Evolutionary conservation across 2,113 vertebrate species (phyloP).

Genomic region (Neodon shergylaensis): DNA sequence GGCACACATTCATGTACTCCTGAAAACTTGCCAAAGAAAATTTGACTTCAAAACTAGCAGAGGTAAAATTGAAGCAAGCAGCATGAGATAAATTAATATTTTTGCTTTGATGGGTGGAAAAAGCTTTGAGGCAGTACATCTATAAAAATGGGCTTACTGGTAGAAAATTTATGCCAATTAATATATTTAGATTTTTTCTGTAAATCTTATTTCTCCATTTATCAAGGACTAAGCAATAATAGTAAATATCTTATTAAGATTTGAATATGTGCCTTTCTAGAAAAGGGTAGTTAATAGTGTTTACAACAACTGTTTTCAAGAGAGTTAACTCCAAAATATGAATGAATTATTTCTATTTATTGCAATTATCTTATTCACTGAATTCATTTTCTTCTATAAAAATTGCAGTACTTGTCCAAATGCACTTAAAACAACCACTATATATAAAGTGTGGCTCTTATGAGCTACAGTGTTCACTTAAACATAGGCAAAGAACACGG

Average conservation of each 20-base stretch:
- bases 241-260: neutral
- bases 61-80: neutral
- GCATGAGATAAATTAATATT: neutral
- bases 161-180: neutral
- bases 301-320: neutral
- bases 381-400: conserved; percentile 1
- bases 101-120: neutral
- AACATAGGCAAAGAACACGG: neutral
- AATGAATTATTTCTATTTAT: conserved; percentile 18
- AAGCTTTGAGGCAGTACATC: neutral
- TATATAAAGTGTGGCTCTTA: neutral
- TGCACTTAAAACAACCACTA: neutral
- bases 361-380: neutral
- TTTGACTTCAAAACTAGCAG: neutral
- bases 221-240: neutral
- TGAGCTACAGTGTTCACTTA: neutral
- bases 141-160: neutral
- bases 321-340: conserved; percentile 16
- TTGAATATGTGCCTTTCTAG: neutral
- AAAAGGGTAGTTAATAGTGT: neutral
- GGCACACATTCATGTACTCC: neutral
- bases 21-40: neutral
- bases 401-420: neutral
- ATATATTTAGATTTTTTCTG: neutral
- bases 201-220: neutral